Evolutionary conservation across 2,797 vertebrate species (phyloP).

Genomic region (Leptoclinus maculatus): DNA sequence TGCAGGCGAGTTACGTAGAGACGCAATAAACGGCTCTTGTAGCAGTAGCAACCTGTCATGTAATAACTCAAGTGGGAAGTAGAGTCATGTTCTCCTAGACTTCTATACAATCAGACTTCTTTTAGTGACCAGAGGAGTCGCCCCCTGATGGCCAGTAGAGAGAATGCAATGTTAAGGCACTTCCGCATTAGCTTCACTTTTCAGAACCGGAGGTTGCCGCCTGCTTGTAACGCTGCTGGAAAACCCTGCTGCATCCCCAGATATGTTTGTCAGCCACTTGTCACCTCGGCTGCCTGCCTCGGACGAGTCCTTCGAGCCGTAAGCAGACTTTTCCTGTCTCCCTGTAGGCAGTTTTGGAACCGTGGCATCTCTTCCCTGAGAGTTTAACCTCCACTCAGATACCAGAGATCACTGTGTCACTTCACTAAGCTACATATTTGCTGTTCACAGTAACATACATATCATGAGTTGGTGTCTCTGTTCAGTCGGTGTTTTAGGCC

Average conservation of each 20-base stretch:
- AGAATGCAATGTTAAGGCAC: not conserved
- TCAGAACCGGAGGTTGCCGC: not conserved
- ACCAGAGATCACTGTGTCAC: slow-evolving; percentile 47
- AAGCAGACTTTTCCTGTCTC: slow-evolving; percentile 27
- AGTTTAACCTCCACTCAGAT: slow-evolving; percentile 36
- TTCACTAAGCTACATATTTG: slow-evolving; percentile 41
- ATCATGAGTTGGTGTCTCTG: slow-evolving; percentile 28
- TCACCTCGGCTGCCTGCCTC: slow-evolving; percentile 33
- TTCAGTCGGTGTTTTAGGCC: slow-evolving; percentile 7
- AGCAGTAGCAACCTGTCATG: too few relatives aligned
- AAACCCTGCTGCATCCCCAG: slow-evolving; percentile 5
- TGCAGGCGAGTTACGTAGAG: too few relatives aligned
- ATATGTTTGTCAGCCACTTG: slow-evolving; percentile 18
- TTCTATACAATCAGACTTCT: not conserved
- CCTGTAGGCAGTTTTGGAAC: slow-evolving; percentile 39
- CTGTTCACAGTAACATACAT: slow-evolving; percentile 31
- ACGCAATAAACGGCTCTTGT: too few relatives aligned
- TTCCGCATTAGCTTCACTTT: not conserved
- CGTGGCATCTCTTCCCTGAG: slow-evolving; percentile 24
- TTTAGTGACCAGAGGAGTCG: not conserved
- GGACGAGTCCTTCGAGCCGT: slow-evolving; percentile 6
- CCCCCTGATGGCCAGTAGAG: not conserved
- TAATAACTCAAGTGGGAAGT: too few relatives aligned
- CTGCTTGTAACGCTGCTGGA: not conserved
- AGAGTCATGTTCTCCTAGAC: not conserved